Evolutionary conservation across 2,888 invertebrate species (phyloP).

Genomic region (Drosophila silvestris): DNA sequence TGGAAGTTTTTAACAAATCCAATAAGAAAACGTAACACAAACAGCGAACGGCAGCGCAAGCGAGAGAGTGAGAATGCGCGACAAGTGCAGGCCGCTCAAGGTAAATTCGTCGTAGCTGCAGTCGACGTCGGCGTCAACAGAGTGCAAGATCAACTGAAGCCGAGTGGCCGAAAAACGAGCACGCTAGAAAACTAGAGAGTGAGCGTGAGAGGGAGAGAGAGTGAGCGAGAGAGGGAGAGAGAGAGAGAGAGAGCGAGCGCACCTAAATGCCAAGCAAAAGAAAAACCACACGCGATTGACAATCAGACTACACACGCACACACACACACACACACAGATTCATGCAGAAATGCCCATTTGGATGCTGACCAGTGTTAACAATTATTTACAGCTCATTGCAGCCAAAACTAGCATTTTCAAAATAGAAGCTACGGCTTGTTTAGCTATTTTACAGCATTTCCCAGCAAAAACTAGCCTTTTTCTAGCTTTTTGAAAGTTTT

Average conservation of each 20-base stretch:
- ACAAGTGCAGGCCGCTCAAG: conserved; percentile 77
- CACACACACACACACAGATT: conserved; percentile 20
- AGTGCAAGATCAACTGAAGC: conserved; percentile 73
- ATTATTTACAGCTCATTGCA: neutral
- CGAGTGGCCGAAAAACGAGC: conserved; percentile 52
- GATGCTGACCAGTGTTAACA: conserved; percentile 42
- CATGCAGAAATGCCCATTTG: conserved; percentile 21
- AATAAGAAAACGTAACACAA: conserved; percentile 47
- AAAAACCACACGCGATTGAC: conserved; percentile 70
- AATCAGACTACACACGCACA: conserved; percentile 47
- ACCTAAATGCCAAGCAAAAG: conserved; percentile 45
- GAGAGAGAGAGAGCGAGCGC: conserved; percentile 21
- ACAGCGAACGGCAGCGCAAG: conserved; percentile 8
- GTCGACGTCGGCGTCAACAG: conserved; percentile 24
- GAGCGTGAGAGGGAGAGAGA: conserved; percentile 10
- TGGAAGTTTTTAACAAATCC: conserved; percentile 65
- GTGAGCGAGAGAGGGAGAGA: conserved; percentile 14
- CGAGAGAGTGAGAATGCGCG: conserved; percentile 35
- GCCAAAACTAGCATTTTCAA: neutral
- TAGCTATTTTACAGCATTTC: neutral
- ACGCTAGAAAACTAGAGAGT: conserved; percentile 14
- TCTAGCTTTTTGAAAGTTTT: neutral
- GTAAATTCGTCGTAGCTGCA: conserved; percentile 58
- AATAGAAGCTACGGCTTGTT: neutral
- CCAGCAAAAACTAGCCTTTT: neutral